Evolutionary conservation across 2,888 invertebrate genomes (phyloP), one percentile per base, ranked within the genome.

Genomic region (Meta bourneti): DNA sequence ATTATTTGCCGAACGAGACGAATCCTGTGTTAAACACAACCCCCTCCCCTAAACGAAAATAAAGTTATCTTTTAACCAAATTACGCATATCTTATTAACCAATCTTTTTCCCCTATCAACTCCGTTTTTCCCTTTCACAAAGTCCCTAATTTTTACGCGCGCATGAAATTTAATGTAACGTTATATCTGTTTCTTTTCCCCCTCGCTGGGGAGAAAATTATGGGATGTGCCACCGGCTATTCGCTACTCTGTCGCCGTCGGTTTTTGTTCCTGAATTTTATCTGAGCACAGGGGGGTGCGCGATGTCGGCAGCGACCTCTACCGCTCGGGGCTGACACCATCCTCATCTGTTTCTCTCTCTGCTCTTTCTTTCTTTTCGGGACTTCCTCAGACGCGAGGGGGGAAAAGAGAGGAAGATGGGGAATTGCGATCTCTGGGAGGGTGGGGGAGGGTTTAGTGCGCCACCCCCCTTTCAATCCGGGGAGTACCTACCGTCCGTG

Each of bases 161-260:
- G 81, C 74, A 88, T 88, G 88, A 88, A 88, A 88, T 81, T 81
- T 75, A 88, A 88, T 88, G 81, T 88, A 88, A 71, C 79, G 51
- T 34, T 72, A 54, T 79, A 70, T 78, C 70, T 86, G 52, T 78
- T 70, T 72, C 87, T 78, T 11, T 69, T 69, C 81, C 69, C 19
- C 75, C 69, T 16, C 7, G 61, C 74, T 54, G 79, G 54, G 20
- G 34, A 34, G 1, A 34, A 34, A 51, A 49, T 48, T 69, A 78
- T 70, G 86, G 86, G 51, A 79, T 75, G 72, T 61, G 88, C 88
- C 75, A 6, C 49, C 71, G 80, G 87, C 87, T 52, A 87, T 85
- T 48, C 34, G 79, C 54, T 54, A 79, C 82, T 86, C 72, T 61
- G 79, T 51, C 61, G 81, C 61, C 72, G 81, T 61, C 51, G 69